Conservation (phyloP, 2,888 invertebrate species). For the Agrochola macilenta region DNA sequence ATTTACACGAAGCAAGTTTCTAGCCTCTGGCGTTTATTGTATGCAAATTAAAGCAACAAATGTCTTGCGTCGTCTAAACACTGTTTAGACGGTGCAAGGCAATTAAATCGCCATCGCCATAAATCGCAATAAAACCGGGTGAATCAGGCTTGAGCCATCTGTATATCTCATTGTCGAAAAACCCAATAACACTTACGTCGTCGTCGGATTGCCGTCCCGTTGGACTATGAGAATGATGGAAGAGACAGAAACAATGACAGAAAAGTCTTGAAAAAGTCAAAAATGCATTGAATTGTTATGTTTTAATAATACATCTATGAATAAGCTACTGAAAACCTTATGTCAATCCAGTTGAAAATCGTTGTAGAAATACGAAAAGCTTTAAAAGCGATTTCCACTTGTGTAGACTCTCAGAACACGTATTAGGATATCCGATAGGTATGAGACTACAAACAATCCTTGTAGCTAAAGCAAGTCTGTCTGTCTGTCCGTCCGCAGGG, state of each 20-base stretch:
- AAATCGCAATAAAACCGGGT: no score
- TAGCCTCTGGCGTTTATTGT: not conserved
- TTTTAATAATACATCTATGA: no score
- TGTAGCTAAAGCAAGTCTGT: conserved; percentile 19
- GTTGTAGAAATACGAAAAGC: not conserved
- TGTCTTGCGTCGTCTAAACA: no score
- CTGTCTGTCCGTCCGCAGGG: conserved; percentile 23
- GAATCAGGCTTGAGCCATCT: no score
- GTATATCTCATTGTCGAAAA: no score
- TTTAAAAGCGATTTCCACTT: not conserved
- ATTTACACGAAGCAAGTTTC: not conserved
- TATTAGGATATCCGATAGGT: not conserved
- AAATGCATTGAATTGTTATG: not conserved
- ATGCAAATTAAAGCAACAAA: not conserved
- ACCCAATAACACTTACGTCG: no score
- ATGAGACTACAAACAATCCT: conserved; percentile 12
- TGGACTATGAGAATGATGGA: no score
- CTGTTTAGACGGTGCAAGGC: no score
- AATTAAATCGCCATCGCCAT: no score
- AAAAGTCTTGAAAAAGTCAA: not conserved
- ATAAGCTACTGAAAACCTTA: not conserved
- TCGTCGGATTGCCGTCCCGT: no score
- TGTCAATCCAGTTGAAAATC: not conserved
- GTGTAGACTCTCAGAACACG: not conserved
- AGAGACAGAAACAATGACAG: not conserved